These are phyloP conservation scores for Digitonthophagus gazella DNA, from an alignment of 2,888 invertebrate genomes.

Conservation along the genomic window DNA sequence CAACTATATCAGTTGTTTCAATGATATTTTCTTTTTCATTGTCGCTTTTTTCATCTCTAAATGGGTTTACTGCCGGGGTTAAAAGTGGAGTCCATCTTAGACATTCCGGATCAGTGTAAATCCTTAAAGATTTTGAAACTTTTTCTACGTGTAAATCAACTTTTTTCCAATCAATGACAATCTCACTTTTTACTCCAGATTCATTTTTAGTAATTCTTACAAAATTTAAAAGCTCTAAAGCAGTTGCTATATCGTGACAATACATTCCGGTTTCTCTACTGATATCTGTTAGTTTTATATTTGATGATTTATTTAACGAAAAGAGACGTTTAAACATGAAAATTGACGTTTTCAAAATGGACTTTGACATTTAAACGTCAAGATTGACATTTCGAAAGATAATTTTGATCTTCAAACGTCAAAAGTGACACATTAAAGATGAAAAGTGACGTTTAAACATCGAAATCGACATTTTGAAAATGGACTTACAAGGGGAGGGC, in stretches of 20 bases:
- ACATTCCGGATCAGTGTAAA: slow-evolving; percentile 84
- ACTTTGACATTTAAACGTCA: no score
- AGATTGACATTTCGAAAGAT: no score
- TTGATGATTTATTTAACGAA: slow-evolving; percentile 58
- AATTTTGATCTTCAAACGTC: no score
- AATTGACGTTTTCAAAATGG: no score
- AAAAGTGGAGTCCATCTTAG: slow-evolving; percentile 89
- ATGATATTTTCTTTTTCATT: slow-evolving; percentile 51
- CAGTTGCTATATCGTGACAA: slow-evolving; percentile 85
- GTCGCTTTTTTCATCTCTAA: slow-evolving; percentile 58
- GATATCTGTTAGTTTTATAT: slow-evolving; percentile 72
- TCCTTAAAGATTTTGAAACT: slow-evolving; percentile 67
- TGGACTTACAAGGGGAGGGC: no score
- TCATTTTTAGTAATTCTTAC: slow-evolving; percentile 62
- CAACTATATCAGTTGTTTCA: slow-evolving; percentile 48
- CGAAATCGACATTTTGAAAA: no score
- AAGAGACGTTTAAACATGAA: no score
- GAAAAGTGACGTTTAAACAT: no score
- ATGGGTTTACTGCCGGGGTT: slow-evolving; percentile 68
- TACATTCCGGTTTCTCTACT: slow-evolving; percentile 89
- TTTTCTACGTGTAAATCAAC: slow-evolving; percentile 75
- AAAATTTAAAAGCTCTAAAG: slow-evolving; percentile 82
- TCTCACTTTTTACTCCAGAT: slow-evolving; percentile 53
- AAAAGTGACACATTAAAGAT: no score
- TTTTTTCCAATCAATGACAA: slow-evolving; percentile 77